Conservation (phyloP, 2,888 invertebrate species). For the Drosophila crucigera region DNA sequence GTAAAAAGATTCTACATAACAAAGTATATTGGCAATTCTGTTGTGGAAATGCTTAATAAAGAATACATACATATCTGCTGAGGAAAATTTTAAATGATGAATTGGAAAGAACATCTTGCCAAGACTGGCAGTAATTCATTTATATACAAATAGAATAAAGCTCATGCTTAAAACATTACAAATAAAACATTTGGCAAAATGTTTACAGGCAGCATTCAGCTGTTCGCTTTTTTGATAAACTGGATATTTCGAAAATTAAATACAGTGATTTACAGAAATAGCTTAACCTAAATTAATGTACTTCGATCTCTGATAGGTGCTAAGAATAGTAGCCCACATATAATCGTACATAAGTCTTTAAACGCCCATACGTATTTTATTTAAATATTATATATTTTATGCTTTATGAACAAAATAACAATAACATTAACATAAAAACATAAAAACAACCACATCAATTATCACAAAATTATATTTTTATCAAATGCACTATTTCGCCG, state of each 20-base stretch:
- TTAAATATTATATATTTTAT: slow-evolving; percentile 36
- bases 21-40: neutral
- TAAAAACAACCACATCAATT: slow-evolving; percentile 11
- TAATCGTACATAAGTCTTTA: slow-evolving; percentile 38
- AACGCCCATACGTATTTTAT: slow-evolving; percentile 56
- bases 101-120: neutral
- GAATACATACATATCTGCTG: neutral
- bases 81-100: neutral
- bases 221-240: neutral
- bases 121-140: neutral
- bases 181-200: neutral
- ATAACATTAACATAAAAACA: neutral
- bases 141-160: neutral
- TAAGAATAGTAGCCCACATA: slow-evolving; percentile 11
- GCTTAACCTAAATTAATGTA: neutral
- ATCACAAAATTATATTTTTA: slow-evolving; percentile 27
- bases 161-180: neutral
- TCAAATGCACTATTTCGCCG: slow-evolving; percentile 47
- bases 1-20: neutral
- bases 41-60: neutral
- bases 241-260: neutral
- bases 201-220: neutral
- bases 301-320: slow-evolving; percentile 11
- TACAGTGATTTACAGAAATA: neutral
- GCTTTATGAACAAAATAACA: slow-evolving; percentile 25